Evolutionary conservation across 2,797 vertebrate species (phyloP).

Genomic region (Calcarius lapponicus): DNA sequence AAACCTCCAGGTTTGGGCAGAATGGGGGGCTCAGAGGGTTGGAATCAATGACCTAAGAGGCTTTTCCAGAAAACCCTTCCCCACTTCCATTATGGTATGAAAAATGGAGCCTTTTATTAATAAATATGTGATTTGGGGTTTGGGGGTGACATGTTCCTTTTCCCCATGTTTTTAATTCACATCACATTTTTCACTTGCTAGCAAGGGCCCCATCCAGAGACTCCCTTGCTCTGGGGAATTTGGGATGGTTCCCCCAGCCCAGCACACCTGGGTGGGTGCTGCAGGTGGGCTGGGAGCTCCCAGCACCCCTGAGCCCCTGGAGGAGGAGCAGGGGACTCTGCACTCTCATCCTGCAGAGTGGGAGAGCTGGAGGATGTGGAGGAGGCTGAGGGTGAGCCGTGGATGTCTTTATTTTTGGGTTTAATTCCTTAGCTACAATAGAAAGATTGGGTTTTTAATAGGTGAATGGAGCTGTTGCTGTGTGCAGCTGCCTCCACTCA

Average conservation of each 20-base stretch:
- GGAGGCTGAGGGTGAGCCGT: background rate
- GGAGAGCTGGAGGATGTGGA: background rate
- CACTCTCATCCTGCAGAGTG: background rate
- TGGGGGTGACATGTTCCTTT: background rate
- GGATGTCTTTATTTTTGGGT: background rate
- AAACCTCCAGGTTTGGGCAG: background rate
- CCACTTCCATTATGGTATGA: background rate
- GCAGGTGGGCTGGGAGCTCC: background rate
- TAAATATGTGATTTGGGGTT: fast-evolving
- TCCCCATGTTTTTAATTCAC: fast-evolving
- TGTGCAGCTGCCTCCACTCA: background rate
- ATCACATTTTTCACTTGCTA: background rate
- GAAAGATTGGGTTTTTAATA: background rate
- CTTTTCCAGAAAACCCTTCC: background rate
- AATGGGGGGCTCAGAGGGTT: background rate
- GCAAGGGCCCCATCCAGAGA: background rate
- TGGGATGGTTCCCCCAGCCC: background rate
- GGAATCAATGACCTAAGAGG: background rate
- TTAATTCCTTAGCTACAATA: background rate
- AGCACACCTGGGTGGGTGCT: background rate
- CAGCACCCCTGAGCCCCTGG: background rate
- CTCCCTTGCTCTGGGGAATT: background rate
- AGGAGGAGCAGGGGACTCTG: background rate
- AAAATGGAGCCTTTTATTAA: background rate
- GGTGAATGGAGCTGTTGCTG: background rate